A percentile compares a stretch with the other conserved stretches of the same genome.
These are phyloP conservation scores for Clitarchus hookeri DNA, from an alignment of 2,888 invertebrate genomes.

Conservation along the genomic window DNA sequence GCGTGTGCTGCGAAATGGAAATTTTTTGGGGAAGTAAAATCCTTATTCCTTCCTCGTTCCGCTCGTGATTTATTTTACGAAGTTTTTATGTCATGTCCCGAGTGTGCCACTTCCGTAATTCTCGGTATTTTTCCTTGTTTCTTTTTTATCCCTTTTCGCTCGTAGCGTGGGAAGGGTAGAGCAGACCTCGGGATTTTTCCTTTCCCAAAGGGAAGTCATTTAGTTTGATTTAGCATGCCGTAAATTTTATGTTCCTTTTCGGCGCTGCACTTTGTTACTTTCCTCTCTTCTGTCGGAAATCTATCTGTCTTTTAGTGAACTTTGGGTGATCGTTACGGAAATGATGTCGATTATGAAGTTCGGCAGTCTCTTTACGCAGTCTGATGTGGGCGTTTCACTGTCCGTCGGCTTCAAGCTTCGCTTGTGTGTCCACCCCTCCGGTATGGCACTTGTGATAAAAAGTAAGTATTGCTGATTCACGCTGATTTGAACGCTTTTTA, in stretches of 20 bases:
- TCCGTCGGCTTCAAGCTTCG: too few species aligned
- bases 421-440: too few species aligned
- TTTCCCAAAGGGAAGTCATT: neutral
- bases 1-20: too few species aligned
- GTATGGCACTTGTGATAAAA: too few species aligned
- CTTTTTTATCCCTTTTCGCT: neutral
- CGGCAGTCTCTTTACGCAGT: too few species aligned
- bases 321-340: neutral
- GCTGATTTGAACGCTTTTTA: too few species aligned
- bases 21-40: neutral
- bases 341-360: neutral
- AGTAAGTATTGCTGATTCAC: too few species aligned
- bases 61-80: neutral
- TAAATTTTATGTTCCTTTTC: slow-evolving; percentile 6
- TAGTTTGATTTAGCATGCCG: neutral
- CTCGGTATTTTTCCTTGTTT: neutral
- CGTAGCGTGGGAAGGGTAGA: neutral
- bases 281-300: neutral
- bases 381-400: too few species aligned
- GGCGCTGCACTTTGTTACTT: neutral
- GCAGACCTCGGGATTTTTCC: neutral
- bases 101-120: neutral
- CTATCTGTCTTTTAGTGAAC: slow-evolving; percentile 8
- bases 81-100: neutral
- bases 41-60: neutral